Base-by-base conservation (phyloP, 1,140 invertebrate species). In the Zophobas morio region DNA sequence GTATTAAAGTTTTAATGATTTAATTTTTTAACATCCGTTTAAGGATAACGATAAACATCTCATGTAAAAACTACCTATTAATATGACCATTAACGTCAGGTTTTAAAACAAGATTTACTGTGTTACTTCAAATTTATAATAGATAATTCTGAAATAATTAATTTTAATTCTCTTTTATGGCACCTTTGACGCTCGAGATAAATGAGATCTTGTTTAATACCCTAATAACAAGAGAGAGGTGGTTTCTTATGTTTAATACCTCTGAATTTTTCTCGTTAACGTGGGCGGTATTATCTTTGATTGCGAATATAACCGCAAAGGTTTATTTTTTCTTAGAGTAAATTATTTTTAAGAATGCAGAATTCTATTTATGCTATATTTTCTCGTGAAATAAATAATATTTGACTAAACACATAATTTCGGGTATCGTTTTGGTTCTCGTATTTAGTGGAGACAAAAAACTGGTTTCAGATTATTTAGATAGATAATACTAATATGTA, bases 121-220 rank as follows among this genome's bases (percentile, higher is more conserved):
- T 60, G 60, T 63, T 60, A 39, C 57, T 75, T 49, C 32, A n/a
- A 63, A 60, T 63, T 63, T 63, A 42, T 60, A 66, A 60, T 73
- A 63, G 74, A 75, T 75, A 75, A 75, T 75, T 60, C n/a, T 33
- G 42, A 60, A 75, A 75, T 75, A 63, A 75, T 60, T 63, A 75
- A 51, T 75, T 66, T 66, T 66, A 51, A 73, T 73, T 56, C 71
- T 33, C 34, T 56, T 73, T 73, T 73, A 73, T 35, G 71, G 51
- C 51, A 53, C 47, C 47, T 72, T 72, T 53, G 70, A 72, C 70
- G 47, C 51, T 42, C 32, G 20, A 72, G 47, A 72, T 72, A 56
- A 56, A 73, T 73, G 37, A 66, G 60, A 66, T 42, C 60, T 42
- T 32, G 35, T 66, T 66, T 66, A 66, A 42, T 46, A 20, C 46